Conservation (phyloP, 2,113 vertebrate genomes). For the Ailurus styani region DNA sequence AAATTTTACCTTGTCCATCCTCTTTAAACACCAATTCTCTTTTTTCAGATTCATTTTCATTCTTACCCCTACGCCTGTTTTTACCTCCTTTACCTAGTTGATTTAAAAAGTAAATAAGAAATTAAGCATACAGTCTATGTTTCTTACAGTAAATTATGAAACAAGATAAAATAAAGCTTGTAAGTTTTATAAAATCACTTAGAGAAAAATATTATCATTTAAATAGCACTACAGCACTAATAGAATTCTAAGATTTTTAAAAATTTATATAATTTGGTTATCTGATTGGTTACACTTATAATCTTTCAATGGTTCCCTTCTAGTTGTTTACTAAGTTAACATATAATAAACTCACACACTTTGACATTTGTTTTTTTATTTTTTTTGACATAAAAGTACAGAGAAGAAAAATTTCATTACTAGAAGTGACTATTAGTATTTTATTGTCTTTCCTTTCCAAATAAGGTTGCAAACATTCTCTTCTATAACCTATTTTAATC, state of each 20-base stretch:
- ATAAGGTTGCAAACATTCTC: not conserved
- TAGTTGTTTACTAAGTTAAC: no score
- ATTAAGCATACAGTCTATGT: not conserved
- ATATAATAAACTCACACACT: not conserved
- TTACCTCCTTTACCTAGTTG: conserved; percentile 97
- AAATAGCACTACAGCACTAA: not conserved
- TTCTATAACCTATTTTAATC: not conserved
- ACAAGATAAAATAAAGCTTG: not conserved
- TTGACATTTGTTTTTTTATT: not conserved
- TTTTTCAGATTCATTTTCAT: conserved; percentile 99
- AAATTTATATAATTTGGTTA: not conserved
- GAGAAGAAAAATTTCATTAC: not conserved
- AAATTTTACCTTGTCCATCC: conserved; percentile 90
- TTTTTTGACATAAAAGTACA: not conserved
- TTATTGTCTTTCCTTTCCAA: not conserved
- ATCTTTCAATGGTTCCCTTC: not conserved
- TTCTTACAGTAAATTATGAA: not conserved
- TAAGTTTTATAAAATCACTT: not conserved
- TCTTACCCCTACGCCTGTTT: conserved; percentile 98
- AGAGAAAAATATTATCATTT: not conserved
- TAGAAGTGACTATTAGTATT: not conserved
- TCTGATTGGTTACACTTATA: not conserved
- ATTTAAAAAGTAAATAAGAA: not conserved
- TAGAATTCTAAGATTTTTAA: not conserved
- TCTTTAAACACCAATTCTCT: conserved; percentile 99